Percentiles rank a stretch among this genome's conserved stretches.
Conservation (phyloP, 23 tunicate genomes). For the Trididemnum miniatum region DNA sequence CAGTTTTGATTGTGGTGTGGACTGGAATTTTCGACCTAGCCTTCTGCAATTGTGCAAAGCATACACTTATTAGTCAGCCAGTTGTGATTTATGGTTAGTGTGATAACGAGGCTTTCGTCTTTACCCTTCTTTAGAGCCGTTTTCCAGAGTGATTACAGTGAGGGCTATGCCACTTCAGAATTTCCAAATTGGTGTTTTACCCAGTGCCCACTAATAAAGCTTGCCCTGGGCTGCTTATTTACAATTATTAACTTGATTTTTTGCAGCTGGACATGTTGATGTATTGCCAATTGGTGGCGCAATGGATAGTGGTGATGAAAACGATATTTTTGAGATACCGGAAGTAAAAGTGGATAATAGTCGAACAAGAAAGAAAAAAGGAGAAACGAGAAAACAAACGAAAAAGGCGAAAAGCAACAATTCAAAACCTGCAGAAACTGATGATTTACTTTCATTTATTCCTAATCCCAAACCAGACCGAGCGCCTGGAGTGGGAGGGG, state of each 20-base stretch:
- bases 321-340: slow-evolving; percentile 42
- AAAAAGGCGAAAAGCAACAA: neutral
- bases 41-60: too few species aligned
- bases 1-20: too few species aligned
- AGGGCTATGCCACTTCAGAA: too few species aligned
- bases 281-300: slow-evolving; percentile 37
- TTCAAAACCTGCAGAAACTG: slow-evolving; percentile 1
- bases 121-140: too few species aligned
- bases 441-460: slow-evolving; percentile 22
- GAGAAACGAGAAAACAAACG: neutral
- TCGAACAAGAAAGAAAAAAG: neutral
- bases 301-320: slow-evolving; percentile 7
- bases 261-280: neutral
- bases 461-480: neutral
- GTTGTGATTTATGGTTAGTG: too few species aligned
- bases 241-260: neutral
- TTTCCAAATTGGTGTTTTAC: too few species aligned
- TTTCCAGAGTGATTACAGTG: too few species aligned
- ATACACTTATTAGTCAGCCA: too few species aligned
- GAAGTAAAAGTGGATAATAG: slow-evolving; percentile 27
- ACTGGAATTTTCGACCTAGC: too few species aligned
- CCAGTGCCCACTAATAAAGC: too few species aligned
- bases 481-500: slow-evolving; percentile 41
- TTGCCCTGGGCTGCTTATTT: neutral
- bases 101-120: too few species aligned